These are phyloP conservation scores for Drepana arcuata DNA, from an alignment of 1,140 invertebrate genomes.

Conservation along the genomic window DNA sequence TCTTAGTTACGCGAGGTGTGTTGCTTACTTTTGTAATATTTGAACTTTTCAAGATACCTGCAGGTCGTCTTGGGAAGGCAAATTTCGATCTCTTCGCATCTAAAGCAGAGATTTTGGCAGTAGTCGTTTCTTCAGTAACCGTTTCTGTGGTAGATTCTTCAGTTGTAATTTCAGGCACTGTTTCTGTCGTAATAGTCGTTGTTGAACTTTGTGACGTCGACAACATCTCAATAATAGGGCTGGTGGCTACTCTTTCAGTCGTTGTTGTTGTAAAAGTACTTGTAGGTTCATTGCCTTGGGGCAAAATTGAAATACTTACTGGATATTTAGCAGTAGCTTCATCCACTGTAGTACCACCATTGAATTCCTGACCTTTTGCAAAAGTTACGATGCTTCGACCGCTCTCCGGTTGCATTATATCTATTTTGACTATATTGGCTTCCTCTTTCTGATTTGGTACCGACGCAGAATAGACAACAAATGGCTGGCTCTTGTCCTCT, in stretches of 20 bases:
- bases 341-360: conserved; percentile 32
- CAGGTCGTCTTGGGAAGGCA: conserved; percentile 48
- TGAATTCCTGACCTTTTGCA: conserved; percentile 55
- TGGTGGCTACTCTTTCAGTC: conserved; percentile 21
- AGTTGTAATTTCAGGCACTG: conserved; percentile 10
- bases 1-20: conserved; percentile 24
- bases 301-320: conserved; percentile 41
- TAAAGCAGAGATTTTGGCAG: conserved; percentile 34
- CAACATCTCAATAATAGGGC: conserved; percentile 42
- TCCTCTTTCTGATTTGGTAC: conserved; percentile 36
- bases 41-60: conserved; percentile 35
- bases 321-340: conserved; percentile 33
- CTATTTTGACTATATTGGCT: conserved; percentile 43
- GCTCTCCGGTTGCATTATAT: conserved; percentile 43
- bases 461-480: conserved; percentile 63
- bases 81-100: conserved; percentile 58
- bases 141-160: conserved; percentile 36
- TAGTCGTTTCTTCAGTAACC: conserved; percentile 38
- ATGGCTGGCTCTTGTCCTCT: conserved; percentile 45
- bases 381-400: conserved; percentile 42
- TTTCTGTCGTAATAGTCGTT: conserved; percentile 23
- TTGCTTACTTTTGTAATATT: conserved; percentile 37
- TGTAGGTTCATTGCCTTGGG: conserved; percentile 13
- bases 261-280: conserved; percentile 13
- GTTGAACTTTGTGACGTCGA: too few species aligned